Base-by-base conservation (phyloP, 1,140 invertebrate species). In the Dufourea novaeangliae region DNA sequence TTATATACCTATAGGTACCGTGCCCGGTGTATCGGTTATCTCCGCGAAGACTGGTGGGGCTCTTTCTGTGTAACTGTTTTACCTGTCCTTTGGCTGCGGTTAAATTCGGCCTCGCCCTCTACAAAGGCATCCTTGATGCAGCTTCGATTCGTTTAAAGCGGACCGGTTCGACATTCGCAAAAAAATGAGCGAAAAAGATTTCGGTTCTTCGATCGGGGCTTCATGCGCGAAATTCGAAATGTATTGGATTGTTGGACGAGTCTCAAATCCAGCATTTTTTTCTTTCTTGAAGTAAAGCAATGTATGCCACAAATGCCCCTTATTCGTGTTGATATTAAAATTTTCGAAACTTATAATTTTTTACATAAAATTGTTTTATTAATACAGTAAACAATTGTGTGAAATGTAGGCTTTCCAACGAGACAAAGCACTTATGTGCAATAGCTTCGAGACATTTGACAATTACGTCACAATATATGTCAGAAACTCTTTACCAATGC, bases 1-100 rank as follows among this genome's bases (percentile, higher is more conserved):
- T 86, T 86, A 85, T 80, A 74, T 72, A 80, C 72, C 71, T 82
- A 73, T 85, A 85, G 75, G 46, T 85, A 85, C 62, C 63, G 61
- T 57, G 80, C 22, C 50, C 37, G 61, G 80, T 81, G 74, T 85
- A 84, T 79, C 79, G 75, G 75, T 85, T 85, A 85, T 82, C 79
- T 85, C n/a, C 50, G 68, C 74, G 56, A 78, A 72, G 75, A 75
- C 63, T 85, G 66, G 69, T 64, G 27, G 70, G 22, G 54, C 46
- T 78, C 46, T 78, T 74, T 62, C 75, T 22, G 27, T 76, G 69
- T 75, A 75, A 82, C 50, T 81, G 52, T 67, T 81, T 74, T 73
- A 57, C 50, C 64, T 52, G 61, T 82, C 44, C 70, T 73, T 85
- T 63, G 41, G n/a, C 22, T 56, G 59, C 52, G 61, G 61, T 79